A percentile compares a stretch with the other conserved stretches of the same genome.
These are phyloP conservation scores for Epinephelus moara DNA, from an alignment of 2,113 vertebrate species.

Conservation along the genomic window DNA sequence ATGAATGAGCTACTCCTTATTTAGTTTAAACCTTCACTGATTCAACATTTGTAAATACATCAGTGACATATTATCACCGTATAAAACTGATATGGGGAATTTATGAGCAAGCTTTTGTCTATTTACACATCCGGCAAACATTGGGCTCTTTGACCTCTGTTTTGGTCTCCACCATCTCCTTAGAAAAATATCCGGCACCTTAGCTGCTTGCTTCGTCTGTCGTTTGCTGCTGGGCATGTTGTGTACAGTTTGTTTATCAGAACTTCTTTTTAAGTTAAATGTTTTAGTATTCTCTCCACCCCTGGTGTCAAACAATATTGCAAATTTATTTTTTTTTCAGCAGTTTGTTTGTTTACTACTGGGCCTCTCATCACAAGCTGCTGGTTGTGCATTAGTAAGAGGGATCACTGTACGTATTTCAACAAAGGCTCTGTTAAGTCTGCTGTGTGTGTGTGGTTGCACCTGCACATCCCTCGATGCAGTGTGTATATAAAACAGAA, in stretches of 20 bases:
- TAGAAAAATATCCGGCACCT: background rate
- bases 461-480: background rate
- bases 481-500: constrained; percentile 11
- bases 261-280: background rate
- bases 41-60: background rate
- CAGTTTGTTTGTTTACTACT: constrained; percentile 2
- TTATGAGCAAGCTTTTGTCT: too few species aligned
- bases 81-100: too few species aligned
- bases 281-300: background rate
- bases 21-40: background rate
- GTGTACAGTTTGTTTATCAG: too few species aligned
- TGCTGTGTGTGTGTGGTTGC: constrained; percentile 12
- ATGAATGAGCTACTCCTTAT: background rate
- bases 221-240: background rate
- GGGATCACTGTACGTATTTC: constrained; percentile 2
- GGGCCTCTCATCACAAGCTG: constrained; percentile 17
- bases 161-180: constrained; percentile 1
- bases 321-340: background rate
- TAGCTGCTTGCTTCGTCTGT: background rate
- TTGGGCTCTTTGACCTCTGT: background rate
- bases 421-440: constrained; percentile 21
- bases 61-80: background rate
- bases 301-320: background rate
- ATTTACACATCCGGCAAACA: background rate
- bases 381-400: background rate